Conservation (phyloP, 2,888 invertebrate genomes). For the Stegana nigrithorax region DNA sequence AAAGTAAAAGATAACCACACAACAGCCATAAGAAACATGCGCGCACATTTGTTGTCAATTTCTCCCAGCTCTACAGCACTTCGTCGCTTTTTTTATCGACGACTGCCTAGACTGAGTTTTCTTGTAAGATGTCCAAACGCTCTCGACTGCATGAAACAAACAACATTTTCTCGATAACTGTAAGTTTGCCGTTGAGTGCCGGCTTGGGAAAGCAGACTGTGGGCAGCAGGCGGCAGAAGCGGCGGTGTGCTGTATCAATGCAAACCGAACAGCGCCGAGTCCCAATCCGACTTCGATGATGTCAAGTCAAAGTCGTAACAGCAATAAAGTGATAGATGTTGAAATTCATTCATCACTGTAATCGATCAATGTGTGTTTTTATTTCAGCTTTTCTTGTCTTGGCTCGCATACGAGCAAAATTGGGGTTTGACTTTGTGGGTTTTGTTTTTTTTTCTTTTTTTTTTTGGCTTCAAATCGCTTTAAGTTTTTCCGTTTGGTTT, state of each 20-base stretch:
- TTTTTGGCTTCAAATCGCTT: too few species aligned
- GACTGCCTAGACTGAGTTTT: constrained; percentile 1
- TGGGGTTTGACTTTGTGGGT: not conserved
- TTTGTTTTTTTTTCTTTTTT: too few species aligned
- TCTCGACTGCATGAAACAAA: not conserved
- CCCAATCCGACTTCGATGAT: not conserved
- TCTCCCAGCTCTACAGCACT: too few species aligned
- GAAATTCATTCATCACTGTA: constrained; percentile 61
- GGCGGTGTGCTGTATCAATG: constrained; percentile 9
- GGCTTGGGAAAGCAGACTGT: too few species aligned
- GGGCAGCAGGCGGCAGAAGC: too few species aligned
- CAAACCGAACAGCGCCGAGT: not conserved
- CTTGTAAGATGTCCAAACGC: constrained; percentile 6
- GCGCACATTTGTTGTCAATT: not conserved
- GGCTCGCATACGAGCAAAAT: not conserved
- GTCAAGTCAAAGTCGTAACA: constrained; percentile 37
- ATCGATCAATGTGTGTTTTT: constrained; percentile 48
- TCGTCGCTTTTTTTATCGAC: too few species aligned
- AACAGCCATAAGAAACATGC: not conserved
- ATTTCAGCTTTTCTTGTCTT: not conserved
- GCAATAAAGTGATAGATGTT: constrained; percentile 43
- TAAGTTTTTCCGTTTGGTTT: too few species aligned
- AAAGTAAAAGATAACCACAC: not conserved
- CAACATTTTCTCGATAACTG: not conserved
- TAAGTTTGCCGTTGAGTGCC: not conserved